Evolutionary conservation across 2,113 vertebrate species (phyloP), one percentile per base, ranked within the genome.

Genomic region (Grammomys dolichurus): DNA sequence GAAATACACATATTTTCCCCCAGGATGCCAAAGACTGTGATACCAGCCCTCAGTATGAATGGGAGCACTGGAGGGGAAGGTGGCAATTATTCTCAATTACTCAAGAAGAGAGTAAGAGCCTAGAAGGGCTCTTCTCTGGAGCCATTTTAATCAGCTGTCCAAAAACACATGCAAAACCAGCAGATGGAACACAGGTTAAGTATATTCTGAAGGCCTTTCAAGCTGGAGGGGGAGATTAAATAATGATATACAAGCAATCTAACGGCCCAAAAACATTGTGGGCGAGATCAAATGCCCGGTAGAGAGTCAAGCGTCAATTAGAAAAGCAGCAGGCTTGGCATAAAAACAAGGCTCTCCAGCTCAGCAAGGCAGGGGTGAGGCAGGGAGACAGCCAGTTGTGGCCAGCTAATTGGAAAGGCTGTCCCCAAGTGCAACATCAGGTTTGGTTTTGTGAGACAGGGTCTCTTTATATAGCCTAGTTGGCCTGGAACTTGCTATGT

Each of bases 81-180:
- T 5, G 51, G 73, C 89, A 94, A 96, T 97, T 96, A 97, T 90
- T 96, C 87, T 91, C 85, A 95, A 93, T 93, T 95, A 97, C 78
- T 94, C 56, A 31, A 95, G 60, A 78, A 54, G 36, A 67, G 33
- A 90, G 22, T 92, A 78, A 96, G 94, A 91, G 93, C 87, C 10
- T 54, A 97, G 88, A 95, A 96, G 96, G 75, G 63, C 93, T 81
- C 97, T 96, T 95, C 77, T 33, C 54, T 13, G 26, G 20, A 78
- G 93, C 24, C 65, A 94, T 94, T 97, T 95, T 96, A 96, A 98
- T 97, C 95, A 91, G 43, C 24, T 77, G 69, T 87, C 93, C 82
- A 93, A 93, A 96, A 94, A 51, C 16, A 43, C 54, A 36, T 89
- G 73, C 69, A 4, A 31, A 33, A 43, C 31, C 51, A 77, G 65